Evolutionary conservation across 1,140 invertebrate species (phyloP), one percentile per base, ranked within the genome.

Genomic region (Thereuonema tuberculata): DNA sequence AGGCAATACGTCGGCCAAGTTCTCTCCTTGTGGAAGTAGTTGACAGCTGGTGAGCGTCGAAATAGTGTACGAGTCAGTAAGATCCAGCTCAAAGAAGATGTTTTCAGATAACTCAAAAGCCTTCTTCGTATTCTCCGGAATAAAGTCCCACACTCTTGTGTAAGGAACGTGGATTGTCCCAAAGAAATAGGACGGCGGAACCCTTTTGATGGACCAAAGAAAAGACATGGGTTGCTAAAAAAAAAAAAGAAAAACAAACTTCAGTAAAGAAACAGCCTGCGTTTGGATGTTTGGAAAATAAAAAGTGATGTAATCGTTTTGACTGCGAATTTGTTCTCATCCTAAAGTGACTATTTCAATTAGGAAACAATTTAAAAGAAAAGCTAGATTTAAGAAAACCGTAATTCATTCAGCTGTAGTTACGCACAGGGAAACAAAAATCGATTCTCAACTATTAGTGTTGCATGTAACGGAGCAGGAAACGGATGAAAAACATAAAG

Each of bases 131-230:
- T 76, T 77, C 53, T 73, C 65, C 21, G 79, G 77, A 55, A 81
- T 77, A 64, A 70, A 74, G 61, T 78, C 71, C 79, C 79, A 81
- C 9, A 81, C 79, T 56, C 73, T 68, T 0, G 76, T 77, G 66
- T 80, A 81, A 0, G 79, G 79, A 26, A 81, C 79, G 68, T 81
- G 79, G 61, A 81, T 80, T 29, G 79, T 80, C 24, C 79, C 79
- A 66, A 80, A 81, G 61, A 81, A 76, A 66, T 78, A 81, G 1
- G 79, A 76, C 2, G 77, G 71, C 14, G 78, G 77, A 53, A 72
- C 26, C 14, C 72, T 61, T 29, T 67, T 63, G 15, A 76, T 62
- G 9, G 63, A 68, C 75, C 75, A 76, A 56, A 76, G 63, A 64
- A 76, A 76, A 12, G 74, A 75, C 53, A 72, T 72, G 5, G 71